phyloP scores from a whole-genome alignment of 2,888 invertebrate species.

The Serrognathus titanus region DNA sequence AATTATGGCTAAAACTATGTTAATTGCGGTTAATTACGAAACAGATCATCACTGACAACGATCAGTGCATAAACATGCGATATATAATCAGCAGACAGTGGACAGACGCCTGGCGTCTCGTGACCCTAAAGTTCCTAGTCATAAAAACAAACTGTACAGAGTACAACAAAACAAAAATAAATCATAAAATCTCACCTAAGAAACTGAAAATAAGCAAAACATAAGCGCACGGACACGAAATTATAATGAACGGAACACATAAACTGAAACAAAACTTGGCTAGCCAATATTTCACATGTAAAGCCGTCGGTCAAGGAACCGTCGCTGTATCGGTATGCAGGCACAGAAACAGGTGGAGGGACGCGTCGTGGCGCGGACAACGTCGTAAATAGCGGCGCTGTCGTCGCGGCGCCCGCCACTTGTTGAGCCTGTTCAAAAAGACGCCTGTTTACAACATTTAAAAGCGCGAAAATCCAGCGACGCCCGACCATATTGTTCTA shows the following conservation, averaged over 20 bases:
- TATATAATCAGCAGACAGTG: neutral
- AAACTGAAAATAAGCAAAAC: conserved; percentile 31
- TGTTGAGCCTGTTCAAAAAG: conserved; percentile 35
- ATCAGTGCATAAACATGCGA: too few species aligned
- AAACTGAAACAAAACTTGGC: conserved; percentile 15
- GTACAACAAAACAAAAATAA: conserved; percentile 30
- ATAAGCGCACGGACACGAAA: conserved; percentile 28
- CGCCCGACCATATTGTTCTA: neutral
- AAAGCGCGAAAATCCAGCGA: conserved; percentile 1
- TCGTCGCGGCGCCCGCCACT: conserved; percentile 48
- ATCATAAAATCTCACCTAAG: conserved; percentile 36
- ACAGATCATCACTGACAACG: too few species aligned
- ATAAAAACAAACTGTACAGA: conserved; percentile 17
- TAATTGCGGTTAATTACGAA: too few species aligned
- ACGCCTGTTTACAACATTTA: conserved; percentile 9
- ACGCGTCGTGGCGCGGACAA: conserved; percentile 50
- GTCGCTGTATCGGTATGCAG: conserved; percentile 36
- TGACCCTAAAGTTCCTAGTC: conserved; percentile 31
- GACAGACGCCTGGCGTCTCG: conserved; percentile 40
- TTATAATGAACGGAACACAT: conserved; percentile 19
- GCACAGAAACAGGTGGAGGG: conserved; percentile 44
- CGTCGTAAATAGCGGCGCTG: conserved; percentile 51
- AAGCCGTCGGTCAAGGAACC: conserved; percentile 28
- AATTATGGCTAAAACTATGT: too few species aligned
- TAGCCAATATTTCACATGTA: conserved; percentile 15